These are phyloP conservation scores for Linhomoeus sp. DNA, from an alignment of 2,888 invertebrate species.

Conservation along the genomic window DNA sequence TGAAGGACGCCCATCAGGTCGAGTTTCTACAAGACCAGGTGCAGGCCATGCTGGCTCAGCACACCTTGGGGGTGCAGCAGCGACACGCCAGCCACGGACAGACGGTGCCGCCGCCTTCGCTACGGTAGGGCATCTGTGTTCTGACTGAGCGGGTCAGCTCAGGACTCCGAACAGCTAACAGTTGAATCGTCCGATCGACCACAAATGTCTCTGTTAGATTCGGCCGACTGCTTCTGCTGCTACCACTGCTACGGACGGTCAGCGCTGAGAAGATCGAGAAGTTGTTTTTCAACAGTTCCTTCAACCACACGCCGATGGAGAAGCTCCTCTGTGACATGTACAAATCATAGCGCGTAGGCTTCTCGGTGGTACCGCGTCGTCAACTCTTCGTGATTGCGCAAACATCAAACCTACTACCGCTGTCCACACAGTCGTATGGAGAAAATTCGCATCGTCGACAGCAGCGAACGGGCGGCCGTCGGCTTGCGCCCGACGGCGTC, in stretches of 20 bases:
- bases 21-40: slow-evolving; percentile 95
- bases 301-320: slow-evolving; percentile 87
- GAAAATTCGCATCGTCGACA: no score
- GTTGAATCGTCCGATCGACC: no score
- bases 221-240: slow-evolving; percentile 64
- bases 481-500: no score
- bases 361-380: no score
- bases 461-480: no score
- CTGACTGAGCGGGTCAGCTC: no score
- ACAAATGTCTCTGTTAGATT: slow-evolving; percentile 39
- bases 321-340: slow-evolving; percentile 65
- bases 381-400: no score
- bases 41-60: slow-evolving; percentile 87
- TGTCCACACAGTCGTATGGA: no score
- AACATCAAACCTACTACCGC: no score
- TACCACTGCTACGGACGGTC: slow-evolving; percentile 61
- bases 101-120: slow-evolving; percentile 47
- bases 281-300: slow-evolving; percentile 79
- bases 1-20: slow-evolving; percentile 83
- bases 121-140: no score
- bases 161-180: not conserved
- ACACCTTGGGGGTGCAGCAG: slow-evolving; percentile 64
- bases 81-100: no score
- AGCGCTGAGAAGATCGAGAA: slow-evolving; percentile 62
- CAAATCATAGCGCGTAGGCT: no score